Conservation (phyloP, 2,797 vertebrate species). For the Schizopygopsis pylzovi region DNA sequence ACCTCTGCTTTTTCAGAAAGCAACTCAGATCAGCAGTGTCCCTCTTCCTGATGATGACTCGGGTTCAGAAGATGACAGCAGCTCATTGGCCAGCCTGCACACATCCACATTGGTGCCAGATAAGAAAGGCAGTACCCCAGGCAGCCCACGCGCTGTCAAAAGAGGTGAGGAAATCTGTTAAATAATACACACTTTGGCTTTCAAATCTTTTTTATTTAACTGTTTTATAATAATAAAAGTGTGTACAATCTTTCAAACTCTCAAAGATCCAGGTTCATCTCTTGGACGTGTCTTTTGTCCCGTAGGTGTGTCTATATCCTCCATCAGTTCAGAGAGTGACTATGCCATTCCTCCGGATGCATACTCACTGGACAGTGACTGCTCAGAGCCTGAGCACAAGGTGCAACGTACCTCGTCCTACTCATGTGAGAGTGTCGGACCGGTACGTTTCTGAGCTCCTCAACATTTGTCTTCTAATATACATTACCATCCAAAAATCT, state of each 20-base stretch:
- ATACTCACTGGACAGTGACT: slow-evolving; percentile 91
- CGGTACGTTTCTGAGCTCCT: slow-evolving; percentile 73
- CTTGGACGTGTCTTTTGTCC: not conserved
- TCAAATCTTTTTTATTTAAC: not conserved
- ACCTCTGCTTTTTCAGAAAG: slow-evolving; percentile 80
- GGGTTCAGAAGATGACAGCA: slow-evolving; percentile 92
- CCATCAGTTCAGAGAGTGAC: slow-evolving; percentile 93
- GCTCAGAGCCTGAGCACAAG: slow-evolving; percentile 95
- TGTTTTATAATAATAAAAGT: not conserved
- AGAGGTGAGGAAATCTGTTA: slow-evolving; percentile 79
- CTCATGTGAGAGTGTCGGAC: slow-evolving; percentile 83
- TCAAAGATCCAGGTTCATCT: not conserved
- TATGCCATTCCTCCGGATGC: slow-evolving; percentile 96
- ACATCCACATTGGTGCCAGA: slow-evolving; percentile 84
- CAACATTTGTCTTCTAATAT: not conserved
- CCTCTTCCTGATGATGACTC: slow-evolving; percentile 94
- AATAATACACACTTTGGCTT: not conserved
- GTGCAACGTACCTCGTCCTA: slow-evolving; percentile 92
- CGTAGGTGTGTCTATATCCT: slow-evolving; percentile 93
- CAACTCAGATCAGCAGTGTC: slow-evolving; percentile 90
- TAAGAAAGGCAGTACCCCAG: slow-evolving; percentile 84
- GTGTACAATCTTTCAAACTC: not conserved
- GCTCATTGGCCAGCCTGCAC: slow-evolving; percentile 89
- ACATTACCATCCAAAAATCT: not conserved
- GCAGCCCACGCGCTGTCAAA: slow-evolving; percentile 91